Base-by-base conservation (phyloP, 1,140 invertebrate genomes). In the Drosophila bocqueti region DNA sequence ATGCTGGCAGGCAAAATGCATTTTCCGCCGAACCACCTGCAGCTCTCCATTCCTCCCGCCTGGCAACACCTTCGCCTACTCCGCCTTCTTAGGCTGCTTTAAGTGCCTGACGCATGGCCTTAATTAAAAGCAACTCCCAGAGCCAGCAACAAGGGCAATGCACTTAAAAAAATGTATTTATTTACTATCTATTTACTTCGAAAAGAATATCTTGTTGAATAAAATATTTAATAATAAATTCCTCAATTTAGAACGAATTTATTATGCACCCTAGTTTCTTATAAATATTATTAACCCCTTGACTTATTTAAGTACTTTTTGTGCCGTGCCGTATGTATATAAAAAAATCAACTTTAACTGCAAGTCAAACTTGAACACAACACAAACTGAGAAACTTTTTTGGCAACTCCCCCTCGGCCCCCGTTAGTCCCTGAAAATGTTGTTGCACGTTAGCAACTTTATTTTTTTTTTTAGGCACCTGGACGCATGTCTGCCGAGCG, bases 101-200 rank as follows among this genome's bases (percentile, higher is more conserved):
- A 60, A 60, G 67, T 69, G 81, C 85, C 73, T 76, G 74, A 76
- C 81, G 81, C 63, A 65, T 46, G 79, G 67, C 64, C 81, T 69
- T 89, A 89, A 89, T 89, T 89, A 90, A 89, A 89, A 89, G 82
- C 64, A 86, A 54, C 72, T 76, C 31, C 54, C 47, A 16, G 43
- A 65, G n/a, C 45, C 63, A 57, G 55, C 69, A 66, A 26, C 49
- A 42, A 34, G 18, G 13, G 29, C 26, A 40, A 36, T 42, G 47
- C 52, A 38, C 50, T 52, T 55, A 11, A 34, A 59, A 38, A 45
- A 47, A 54, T n/a, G 36, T 16, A 45, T 46, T 36, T 43, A 47
- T 36, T 29, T 18, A 21, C 1, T 15, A 13, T 2, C 4, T 4
- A 9, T 8, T 36, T 9, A 3, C 1, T 0, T 1, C 0, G 5